phyloP scores from a whole-genome alignment of 1,140 invertebrate species.

The Atopsyche davidsoni region DNA sequence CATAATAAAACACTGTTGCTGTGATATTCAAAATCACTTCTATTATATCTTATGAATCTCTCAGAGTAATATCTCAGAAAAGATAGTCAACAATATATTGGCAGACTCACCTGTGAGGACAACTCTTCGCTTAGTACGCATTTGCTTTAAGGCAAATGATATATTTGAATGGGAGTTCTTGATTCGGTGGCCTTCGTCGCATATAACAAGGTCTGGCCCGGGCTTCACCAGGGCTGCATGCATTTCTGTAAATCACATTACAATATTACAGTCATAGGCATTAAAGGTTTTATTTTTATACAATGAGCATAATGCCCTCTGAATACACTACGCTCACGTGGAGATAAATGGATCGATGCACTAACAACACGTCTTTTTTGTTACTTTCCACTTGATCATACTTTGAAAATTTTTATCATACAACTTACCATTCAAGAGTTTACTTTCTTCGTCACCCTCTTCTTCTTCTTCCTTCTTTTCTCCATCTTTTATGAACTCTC shows the following conservation, averaged over 20 bases:
- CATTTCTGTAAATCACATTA: conserved; percentile 56
- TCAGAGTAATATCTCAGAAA: no score
- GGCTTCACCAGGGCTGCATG: conserved; percentile 81
- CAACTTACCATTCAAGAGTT: conserved; percentile 67
- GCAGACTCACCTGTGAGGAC: conserved; percentile 68
- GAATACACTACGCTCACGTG: background rate
- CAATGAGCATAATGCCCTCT: background rate
- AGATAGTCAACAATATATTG: conserved; percentile 9
- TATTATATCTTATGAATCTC: no score
- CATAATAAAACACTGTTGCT: no score
- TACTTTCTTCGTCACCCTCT: conserved; percentile 79
- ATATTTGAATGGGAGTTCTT: conserved; percentile 94
- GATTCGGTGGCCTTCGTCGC: conserved; percentile 94
- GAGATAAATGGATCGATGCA: no score
- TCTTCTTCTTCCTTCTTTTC: conserved; percentile 62
- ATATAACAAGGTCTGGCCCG: conserved; percentile 91
- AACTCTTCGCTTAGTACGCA: conserved; percentile 81
- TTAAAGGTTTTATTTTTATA: background rate
- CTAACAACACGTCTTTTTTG: no score
- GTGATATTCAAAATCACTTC: no score
- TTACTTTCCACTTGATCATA: no score
- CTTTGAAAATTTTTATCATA: background rate
- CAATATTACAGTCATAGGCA: background rate
- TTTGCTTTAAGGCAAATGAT: conserved; percentile 85
- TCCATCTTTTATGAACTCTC: conserved; percentile 33